Evolutionary conservation across 2,888 invertebrate species (phyloP).

Genomic region (Plagodis pulveraria): DNA sequence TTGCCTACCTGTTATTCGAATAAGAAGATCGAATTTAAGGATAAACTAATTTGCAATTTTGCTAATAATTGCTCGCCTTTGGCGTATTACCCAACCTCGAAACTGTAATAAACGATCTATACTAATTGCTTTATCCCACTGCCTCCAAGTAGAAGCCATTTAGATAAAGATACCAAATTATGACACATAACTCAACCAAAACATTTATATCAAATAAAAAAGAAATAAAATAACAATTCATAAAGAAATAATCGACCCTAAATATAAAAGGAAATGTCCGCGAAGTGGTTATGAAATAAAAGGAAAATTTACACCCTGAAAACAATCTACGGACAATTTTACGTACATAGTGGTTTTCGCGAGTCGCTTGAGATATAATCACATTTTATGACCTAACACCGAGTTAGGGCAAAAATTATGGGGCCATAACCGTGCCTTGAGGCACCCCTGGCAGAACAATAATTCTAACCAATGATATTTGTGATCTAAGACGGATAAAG

Average conservation of each 20-base stretch:
- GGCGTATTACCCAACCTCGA: constrained; percentile 56
- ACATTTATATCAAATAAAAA: constrained; percentile 43
- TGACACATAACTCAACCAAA: constrained; percentile 53
- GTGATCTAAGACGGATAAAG: constrained; percentile 69
- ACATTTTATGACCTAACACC: constrained; percentile 82
- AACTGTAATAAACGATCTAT: constrained; percentile 59
- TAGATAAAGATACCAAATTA: constrained; percentile 73
- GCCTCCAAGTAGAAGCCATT: constrained; percentile 55
- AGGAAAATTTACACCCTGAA: constrained; percentile 64
- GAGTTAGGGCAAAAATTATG: constrained; percentile 83
- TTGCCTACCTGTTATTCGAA: constrained; percentile 66
- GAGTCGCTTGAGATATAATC: constrained; percentile 80
- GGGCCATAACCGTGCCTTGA: constrained; percentile 68
- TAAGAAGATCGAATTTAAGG: constrained; percentile 58
- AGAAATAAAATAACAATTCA: constrained; percentile 44
- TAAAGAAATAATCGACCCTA: constrained; percentile 42
- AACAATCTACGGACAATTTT: constrained; percentile 77
- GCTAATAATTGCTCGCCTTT: constrained; percentile 71
- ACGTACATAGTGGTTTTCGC: constrained; percentile 73
- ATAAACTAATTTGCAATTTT: constrained; percentile 73
- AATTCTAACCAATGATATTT: constrained; percentile 78
- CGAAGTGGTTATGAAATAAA: constrained; percentile 65
- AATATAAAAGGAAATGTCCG: constrained; percentile 48
- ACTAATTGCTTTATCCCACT: constrained; percentile 73
- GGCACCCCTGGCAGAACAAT: constrained; percentile 75